phyloP scores from a whole-genome alignment of 2,797 vertebrate species.

The Periparus ater region DNA sequence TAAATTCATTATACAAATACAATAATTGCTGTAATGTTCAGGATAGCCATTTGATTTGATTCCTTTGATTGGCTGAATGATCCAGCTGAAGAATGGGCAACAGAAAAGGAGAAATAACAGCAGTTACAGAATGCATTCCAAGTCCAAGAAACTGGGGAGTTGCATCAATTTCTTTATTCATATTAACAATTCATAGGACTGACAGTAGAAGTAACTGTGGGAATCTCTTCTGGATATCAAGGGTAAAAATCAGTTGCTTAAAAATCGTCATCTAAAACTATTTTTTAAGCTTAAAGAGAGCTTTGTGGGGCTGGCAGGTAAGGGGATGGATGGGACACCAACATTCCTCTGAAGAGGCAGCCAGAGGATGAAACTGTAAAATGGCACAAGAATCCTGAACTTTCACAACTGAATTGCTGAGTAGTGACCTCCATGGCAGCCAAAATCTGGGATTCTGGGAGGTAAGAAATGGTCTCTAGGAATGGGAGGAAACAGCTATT shows the following conservation, averaged over 20 bases:
- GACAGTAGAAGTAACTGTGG: not conserved
- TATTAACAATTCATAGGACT: not conserved
- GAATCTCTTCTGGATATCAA: not conserved
- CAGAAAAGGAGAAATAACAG: not conserved
- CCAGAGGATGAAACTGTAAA: not conserved
- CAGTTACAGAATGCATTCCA: not conserved
- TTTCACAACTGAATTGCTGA: not conserved
- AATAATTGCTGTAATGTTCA: not conserved
- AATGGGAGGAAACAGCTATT: not conserved
- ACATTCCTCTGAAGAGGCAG: not conserved
- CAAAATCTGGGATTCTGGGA: not conserved
- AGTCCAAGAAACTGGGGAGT: not conserved
- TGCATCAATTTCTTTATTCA: not conserved
- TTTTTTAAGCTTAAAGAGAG: not conserved
- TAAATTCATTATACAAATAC: not conserved
- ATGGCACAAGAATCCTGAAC: not conserved
- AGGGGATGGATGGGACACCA: not conserved
- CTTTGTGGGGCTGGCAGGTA: not conserved
- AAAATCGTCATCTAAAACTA: not conserved
- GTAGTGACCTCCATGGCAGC: not conserved
- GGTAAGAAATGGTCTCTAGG: not conserved
- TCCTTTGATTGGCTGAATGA: accelerated
- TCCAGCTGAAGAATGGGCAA: not conserved
- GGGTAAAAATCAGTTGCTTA: not conserved
- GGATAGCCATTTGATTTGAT: not conserved